Conservation (phyloP, 1,140 invertebrate genomes). For the Caenorhabditis tropicalis region DNA sequence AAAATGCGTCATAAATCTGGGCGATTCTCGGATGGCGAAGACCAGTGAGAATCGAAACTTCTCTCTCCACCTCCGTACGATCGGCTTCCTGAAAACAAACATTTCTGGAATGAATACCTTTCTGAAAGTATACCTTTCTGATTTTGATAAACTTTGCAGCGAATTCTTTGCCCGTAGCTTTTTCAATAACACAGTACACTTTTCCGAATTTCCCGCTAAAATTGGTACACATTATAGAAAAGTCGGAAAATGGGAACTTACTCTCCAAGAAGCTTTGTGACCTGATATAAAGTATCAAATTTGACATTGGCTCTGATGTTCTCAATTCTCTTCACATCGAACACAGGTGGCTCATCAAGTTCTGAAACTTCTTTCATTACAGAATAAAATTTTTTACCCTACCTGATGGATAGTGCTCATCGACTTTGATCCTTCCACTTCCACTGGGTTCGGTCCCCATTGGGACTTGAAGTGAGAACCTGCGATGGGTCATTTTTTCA, state of each 20-base stretch:
- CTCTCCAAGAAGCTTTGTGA: slow-evolving; percentile 74
- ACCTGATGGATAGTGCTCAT: slow-evolving; percentile 47
- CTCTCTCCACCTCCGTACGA: slow-evolving; percentile 69
- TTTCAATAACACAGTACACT: slow-evolving; percentile 69
- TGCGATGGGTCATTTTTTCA: slow-evolving; percentile 16
- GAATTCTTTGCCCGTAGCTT: slow-evolving; percentile 62
- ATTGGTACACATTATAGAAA: slow-evolving; percentile 9
- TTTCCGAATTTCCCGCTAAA: slow-evolving; percentile 87
- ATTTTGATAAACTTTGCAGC: slow-evolving; percentile 70
- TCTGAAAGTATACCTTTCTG: slow-evolving; percentile 45
- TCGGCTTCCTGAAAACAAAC: slow-evolving; percentile 61
- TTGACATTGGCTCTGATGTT: slow-evolving; percentile 62
- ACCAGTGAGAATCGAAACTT: slow-evolving; percentile 74
- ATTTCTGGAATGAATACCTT: slow-evolving; percentile 32
- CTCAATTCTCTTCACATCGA: slow-evolving; percentile 73
- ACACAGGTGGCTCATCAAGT: slow-evolving; percentile 67
- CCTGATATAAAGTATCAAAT: slow-evolving; percentile 73
- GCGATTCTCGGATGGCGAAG: slow-evolving; percentile 76
- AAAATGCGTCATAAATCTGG: slow-evolving; percentile 76
- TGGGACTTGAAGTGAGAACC: slow-evolving; percentile 51
- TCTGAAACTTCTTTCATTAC: slow-evolving; percentile 41
- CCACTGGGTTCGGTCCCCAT: slow-evolving; percentile 50
- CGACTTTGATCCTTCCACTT: slow-evolving; percentile 40
- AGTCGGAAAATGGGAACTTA: slow-evolving; percentile 61
- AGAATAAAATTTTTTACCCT: not conserved